phyloP scores from a whole-genome alignment of 2,888 invertebrate genomes.

The Drosophila acutilabella region DNA sequence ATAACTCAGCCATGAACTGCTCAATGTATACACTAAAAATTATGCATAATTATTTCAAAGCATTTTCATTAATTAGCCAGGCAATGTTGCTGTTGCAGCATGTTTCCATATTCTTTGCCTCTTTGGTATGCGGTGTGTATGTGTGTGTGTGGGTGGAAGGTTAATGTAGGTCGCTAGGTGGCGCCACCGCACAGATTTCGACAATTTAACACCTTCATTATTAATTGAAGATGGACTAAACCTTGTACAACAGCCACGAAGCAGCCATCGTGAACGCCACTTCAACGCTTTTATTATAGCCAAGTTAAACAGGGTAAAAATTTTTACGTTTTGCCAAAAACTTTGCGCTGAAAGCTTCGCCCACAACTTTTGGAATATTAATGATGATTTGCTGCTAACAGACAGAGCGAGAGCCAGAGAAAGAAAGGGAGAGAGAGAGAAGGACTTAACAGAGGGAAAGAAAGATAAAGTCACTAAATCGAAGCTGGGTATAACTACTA shows the following conservation, averaged over 20 bases:
- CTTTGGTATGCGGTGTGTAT: conserved; percentile 10
- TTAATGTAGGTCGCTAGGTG: conserved; percentile 67
- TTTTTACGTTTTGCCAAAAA: conserved; percentile 58
- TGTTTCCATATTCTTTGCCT: conserved; percentile 13
- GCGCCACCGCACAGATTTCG: conserved; percentile 74
- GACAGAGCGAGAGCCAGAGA: conserved; percentile 16
- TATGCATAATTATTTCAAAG: conserved; percentile 83
- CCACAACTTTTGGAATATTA: conserved; percentile 77
- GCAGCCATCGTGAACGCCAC: conserved; percentile 10
- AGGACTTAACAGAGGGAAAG: background rate
- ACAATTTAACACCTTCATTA: conserved; percentile 82
- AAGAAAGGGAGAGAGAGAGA: background rate
- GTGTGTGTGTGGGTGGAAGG: background rate
- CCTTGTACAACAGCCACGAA: conserved; percentile 26
- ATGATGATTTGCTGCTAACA: conserved; percentile 65
- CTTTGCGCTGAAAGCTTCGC: conserved; percentile 66
- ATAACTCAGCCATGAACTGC: conserved; percentile 80
- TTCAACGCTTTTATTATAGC: conserved; percentile 60
- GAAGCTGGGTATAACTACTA: conserved; percentile 20
- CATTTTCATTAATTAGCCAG: conserved; percentile 81
- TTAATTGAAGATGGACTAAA: conserved; percentile 79
- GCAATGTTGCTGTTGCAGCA: conserved; percentile 33
- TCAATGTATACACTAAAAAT: conserved; percentile 82
- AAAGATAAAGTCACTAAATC: conserved; percentile 6
- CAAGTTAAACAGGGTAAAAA: conserved; percentile 59